phyloP scores from a whole-genome alignment of 2,113 vertebrate genomes.

The Morphnarchus princeps region DNA sequence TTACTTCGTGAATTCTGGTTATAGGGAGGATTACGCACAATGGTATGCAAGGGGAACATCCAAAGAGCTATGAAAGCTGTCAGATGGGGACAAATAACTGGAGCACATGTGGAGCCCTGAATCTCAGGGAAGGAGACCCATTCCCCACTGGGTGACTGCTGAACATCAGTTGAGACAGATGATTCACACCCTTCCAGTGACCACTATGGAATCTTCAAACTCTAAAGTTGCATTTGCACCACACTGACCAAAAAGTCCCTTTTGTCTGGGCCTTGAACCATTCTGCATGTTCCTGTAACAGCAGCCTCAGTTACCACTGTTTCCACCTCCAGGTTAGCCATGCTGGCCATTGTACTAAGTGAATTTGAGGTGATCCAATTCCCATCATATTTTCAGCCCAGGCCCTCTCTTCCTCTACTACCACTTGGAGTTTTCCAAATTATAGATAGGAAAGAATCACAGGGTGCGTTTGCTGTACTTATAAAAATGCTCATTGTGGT shows the following conservation, averaged over 20 bases:
- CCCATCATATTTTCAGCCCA: background rate
- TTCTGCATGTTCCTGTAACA: background rate
- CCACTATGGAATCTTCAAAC: background rate
- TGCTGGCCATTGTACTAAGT: background rate
- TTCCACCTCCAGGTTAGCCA: background rate
- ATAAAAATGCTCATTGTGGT: background rate
- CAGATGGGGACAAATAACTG: background rate
- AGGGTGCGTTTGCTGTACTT: background rate
- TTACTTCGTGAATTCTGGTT: background rate
- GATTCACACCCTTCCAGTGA: background rate
- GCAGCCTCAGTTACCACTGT: background rate
- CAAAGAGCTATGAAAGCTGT: background rate
- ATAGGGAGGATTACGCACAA: background rate
- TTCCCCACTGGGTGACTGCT: background rate
- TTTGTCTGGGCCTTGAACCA: background rate
- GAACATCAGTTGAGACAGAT: background rate
- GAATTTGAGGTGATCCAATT: background rate
- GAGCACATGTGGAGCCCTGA: background rate
- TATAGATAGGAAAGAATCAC: background rate
- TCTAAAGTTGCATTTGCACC: background rate
- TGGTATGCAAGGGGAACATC: background rate
- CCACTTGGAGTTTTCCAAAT: background rate
- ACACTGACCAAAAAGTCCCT: background rate
- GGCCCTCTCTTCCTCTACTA: background rate
- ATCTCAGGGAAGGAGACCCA: background rate